Conservation (phyloP, 2,797 vertebrate species). For the Tangara arthus region DNA sequence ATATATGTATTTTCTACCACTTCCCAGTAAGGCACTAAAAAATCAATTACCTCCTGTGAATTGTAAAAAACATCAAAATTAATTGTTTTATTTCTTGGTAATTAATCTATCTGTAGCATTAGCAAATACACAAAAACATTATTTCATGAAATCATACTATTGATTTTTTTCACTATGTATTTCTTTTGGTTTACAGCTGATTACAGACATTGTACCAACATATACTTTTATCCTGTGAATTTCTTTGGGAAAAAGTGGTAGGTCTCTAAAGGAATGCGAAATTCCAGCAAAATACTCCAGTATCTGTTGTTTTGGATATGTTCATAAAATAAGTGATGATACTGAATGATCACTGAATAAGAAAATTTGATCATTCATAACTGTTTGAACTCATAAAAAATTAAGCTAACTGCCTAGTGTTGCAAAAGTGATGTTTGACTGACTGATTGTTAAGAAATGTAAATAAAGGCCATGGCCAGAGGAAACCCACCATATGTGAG, state of each 20-base stretch:
- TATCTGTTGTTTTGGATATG: background rate
- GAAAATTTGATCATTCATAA: background rate
- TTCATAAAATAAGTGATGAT: background rate
- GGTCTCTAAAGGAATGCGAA: background rate
- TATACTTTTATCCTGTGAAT: background rate
- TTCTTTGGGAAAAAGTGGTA: background rate
- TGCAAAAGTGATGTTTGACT: background rate
- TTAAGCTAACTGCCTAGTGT: background rate
- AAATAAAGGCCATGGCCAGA: background rate
- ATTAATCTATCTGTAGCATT: background rate
- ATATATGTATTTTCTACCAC: constrained; percentile 80
- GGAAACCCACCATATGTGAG: background rate
- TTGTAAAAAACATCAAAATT: constrained; percentile 13
- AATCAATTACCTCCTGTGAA: constrained; percentile 82
- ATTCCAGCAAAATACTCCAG: background rate
- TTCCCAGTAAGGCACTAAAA: constrained; percentile 85
- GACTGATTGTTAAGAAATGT: background rate
- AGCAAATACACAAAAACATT: background rate
- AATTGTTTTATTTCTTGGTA: background rate
- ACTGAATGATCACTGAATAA: background rate
- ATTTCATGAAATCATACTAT: background rate
- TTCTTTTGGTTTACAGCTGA: background rate
- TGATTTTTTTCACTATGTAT: background rate
- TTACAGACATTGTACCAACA: background rate
- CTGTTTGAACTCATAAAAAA: background rate